Conservation (phyloP, 2,888 invertebrate genomes). For the Myopa testacea region DNA sequence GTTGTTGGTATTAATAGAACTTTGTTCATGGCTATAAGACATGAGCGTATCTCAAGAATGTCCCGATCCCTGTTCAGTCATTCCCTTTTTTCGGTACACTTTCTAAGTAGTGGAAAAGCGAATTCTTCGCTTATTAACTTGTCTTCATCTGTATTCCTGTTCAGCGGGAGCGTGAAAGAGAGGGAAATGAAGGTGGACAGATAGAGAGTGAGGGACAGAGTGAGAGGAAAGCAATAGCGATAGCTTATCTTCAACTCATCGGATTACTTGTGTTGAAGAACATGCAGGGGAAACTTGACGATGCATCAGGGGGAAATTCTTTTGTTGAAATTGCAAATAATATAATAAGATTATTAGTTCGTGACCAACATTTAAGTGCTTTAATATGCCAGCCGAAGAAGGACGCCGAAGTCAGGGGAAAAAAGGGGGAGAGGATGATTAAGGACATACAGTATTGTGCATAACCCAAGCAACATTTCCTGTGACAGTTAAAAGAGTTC, state of each 20-base stretch:
- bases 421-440: background rate
- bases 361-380: slow-evolving; percentile 45
- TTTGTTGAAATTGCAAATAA: slow-evolving; percentile 36
- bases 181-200: slow-evolving; percentile 24
- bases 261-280: background rate
- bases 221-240: too few relatives aligned
- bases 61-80: background rate
- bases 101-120: slow-evolving; percentile 5
- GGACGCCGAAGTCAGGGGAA: background rate
- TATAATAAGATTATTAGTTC: slow-evolving; percentile 66
- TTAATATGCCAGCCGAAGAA: background rate
- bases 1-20: slow-evolving; percentile 10
- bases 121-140: slow-evolving; percentile 38
- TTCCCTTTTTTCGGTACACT: background rate
- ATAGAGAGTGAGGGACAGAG: background rate
- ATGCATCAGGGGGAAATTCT: slow-evolving; percentile 23
- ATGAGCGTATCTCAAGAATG: slow-evolving; percentile 24
- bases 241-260: background rate
- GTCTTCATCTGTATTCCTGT: background rate
- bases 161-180: background rate
- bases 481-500: too few relatives aligned
- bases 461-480: too few relatives aligned
- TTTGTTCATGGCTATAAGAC: slow-evolving; percentile 26
- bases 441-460: too few relatives aligned
- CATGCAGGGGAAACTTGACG: background rate